phyloP scores from a whole-genome alignment of 2,797 vertebrate species.

The Aldrovandia affinis region DNA sequence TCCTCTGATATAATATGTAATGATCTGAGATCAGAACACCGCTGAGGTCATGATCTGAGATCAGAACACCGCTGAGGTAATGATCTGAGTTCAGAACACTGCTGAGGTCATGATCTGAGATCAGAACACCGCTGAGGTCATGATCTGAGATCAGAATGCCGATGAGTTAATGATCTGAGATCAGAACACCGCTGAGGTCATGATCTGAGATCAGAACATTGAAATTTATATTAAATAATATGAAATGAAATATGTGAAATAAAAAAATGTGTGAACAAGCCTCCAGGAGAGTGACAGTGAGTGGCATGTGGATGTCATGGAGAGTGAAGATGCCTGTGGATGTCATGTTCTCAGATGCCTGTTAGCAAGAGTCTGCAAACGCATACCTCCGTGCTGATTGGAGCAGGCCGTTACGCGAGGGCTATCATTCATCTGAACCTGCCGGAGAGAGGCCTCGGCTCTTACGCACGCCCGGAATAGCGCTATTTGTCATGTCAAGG shows the following conservation, averaged over 20 bases:
- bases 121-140: no score
- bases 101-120: no score
- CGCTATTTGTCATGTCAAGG: slow-evolving; percentile 27
- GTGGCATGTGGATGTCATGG: no score
- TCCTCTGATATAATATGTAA: no score
- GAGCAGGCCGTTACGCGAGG: neutral
- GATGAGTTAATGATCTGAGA: neutral
- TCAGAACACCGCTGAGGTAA: no score
- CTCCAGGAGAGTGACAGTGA: neutral
- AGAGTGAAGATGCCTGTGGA: no score
- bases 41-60: no score
- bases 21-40: no score
- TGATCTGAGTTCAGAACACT: no score
- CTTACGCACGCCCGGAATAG: slow-evolving; percentile 24
- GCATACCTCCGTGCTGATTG: neutral
- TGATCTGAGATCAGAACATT: neutral
- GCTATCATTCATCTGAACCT: slow-evolving; percentile 21
- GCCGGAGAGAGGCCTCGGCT: slow-evolving; percentile 30
- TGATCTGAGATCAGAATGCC: neutral
- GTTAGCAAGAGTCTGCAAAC: neutral
- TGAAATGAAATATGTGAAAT: neutral
- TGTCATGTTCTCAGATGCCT: neutral
- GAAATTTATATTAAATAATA: neutral
- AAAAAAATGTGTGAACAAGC: neutral
- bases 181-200: no score